Conservation (phyloP, 2,888 invertebrate genomes). For the Chironomus riparius region DNA sequence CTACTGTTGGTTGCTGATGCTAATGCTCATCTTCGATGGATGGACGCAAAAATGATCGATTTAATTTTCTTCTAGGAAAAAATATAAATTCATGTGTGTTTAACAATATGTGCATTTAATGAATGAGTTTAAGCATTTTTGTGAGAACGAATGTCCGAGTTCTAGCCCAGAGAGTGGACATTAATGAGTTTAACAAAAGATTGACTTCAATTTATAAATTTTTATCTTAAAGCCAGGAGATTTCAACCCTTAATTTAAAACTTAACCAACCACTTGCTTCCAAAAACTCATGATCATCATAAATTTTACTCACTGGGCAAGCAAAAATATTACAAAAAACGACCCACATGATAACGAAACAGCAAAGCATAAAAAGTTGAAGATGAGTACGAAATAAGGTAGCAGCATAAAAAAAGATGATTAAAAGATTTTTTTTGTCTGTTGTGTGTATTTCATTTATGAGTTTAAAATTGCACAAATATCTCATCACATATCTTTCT, state of each 20-base stretch:
- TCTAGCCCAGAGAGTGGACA: no score
- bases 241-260: no score
- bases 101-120: no score
- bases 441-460: background rate
- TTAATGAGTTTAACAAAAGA: no score
- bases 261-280: no score
- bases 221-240: no score
- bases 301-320: background rate
- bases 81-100: background rate
- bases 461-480: slow-evolving; percentile 21
- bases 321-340: background rate
- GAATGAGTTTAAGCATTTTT: no score
- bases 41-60: background rate
- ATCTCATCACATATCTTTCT: background rate
- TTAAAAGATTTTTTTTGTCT: slow-evolving; percentile 6
- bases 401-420: slow-evolving; percentile 13
- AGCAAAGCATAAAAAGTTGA: background rate
- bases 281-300: no score
- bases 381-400: background rate
- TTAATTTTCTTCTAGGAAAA: slow-evolving; percentile 12
- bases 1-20: background rate
- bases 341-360: background rate
- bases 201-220: no score
- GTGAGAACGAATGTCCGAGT: no score
- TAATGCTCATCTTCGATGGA: background rate